Evolutionary conservation across 2,888 invertebrate genomes (phyloP).

Genomic region (Julus scanicus): DNA sequence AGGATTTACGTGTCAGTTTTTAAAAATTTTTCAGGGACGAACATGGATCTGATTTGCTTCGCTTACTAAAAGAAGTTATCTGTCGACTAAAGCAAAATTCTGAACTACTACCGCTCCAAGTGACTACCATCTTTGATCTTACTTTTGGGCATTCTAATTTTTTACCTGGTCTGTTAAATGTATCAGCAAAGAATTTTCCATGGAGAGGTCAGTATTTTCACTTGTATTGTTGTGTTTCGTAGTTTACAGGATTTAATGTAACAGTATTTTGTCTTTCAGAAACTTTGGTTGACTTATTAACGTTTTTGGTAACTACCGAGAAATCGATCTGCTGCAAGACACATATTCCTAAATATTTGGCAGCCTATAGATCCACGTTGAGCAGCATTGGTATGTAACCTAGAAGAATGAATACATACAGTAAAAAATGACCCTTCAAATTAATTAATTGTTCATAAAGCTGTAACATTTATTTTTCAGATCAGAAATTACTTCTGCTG

Average conservation of each 20-base stretch:
- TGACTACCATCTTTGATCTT: constrained; percentile 25
- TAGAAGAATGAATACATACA: background rate
- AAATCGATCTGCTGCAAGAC: background rate
- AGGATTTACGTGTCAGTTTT: no score
- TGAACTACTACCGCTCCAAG: background rate
- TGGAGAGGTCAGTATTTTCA: constrained; percentile 28
- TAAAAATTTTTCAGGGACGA: background rate
- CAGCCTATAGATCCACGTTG: background rate
- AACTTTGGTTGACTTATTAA: background rate
- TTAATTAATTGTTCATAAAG: background rate
- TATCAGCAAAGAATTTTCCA: background rate
- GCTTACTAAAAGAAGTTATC: background rate
- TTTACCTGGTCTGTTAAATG: constrained; percentile 44
- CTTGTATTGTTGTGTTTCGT: background rate
- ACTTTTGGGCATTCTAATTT: constrained; percentile 26
- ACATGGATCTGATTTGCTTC: constrained; percentile 21
- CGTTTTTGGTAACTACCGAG: constrained; percentile 25
- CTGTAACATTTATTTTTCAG: background rate
- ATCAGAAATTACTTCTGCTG: constrained; percentile 7
- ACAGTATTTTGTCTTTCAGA: background rate
- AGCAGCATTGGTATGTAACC: constrained; percentile 2
- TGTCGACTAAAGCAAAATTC: background rate
- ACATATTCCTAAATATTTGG: constrained; percentile 40
- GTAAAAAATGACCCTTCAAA: background rate
- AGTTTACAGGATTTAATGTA: background rate